These are phyloP conservation scores for Cacoxenus indagator DNA, from an alignment of 2,888 invertebrate species.

Conservation along the genomic window DNA sequence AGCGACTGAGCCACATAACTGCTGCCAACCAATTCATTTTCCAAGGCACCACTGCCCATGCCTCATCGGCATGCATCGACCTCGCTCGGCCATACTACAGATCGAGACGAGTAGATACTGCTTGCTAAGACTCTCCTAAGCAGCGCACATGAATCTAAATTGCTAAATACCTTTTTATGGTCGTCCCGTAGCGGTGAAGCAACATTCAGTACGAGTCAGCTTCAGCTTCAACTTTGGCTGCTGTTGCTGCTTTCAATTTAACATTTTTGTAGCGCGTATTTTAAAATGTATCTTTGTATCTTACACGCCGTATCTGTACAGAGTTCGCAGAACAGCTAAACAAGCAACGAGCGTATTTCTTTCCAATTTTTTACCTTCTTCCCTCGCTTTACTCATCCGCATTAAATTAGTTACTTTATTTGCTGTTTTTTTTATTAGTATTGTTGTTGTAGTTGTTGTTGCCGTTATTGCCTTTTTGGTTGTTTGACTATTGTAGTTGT, in stretches of 20 bases:
- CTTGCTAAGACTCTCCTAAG: slow-evolving; percentile 11
- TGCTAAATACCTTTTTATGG: slow-evolving; percentile 63
- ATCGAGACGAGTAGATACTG: slow-evolving; percentile 57
- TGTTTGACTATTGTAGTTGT: slow-evolving; percentile 17
- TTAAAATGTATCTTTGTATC: slow-evolving; percentile 62
- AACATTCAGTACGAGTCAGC: not conserved
- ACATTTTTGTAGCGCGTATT: slow-evolving; percentile 45
- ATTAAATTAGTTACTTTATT: slow-evolving; percentile 22
- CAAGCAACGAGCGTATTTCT: slow-evolving; percentile 9
- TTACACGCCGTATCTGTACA: slow-evolving; percentile 41
- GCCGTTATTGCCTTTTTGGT: slow-evolving; percentile 47
- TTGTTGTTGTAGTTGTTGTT: not conserved
- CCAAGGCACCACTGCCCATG: slow-evolving; percentile 34
- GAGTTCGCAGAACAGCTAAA: slow-evolving; percentile 18
- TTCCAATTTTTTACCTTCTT: slow-evolving; percentile 51
- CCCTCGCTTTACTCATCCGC: slow-evolving; percentile 43
- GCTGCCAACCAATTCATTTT: slow-evolving; percentile 53
- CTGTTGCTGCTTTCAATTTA: slow-evolving; percentile 53
- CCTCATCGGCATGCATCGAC: slow-evolving; percentile 25
- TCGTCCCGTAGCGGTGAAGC: slow-evolving; percentile 39
- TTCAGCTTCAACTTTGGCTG: slow-evolving; percentile 2
- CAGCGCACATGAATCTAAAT: slow-evolving; percentile 58
- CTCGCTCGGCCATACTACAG: slow-evolving; percentile 44
- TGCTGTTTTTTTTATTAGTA: slow-evolving; percentile 5
- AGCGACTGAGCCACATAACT: not conserved